Conservation (phyloP, 2,888 invertebrate genomes). For the Fabriciana adippe region DNA sequence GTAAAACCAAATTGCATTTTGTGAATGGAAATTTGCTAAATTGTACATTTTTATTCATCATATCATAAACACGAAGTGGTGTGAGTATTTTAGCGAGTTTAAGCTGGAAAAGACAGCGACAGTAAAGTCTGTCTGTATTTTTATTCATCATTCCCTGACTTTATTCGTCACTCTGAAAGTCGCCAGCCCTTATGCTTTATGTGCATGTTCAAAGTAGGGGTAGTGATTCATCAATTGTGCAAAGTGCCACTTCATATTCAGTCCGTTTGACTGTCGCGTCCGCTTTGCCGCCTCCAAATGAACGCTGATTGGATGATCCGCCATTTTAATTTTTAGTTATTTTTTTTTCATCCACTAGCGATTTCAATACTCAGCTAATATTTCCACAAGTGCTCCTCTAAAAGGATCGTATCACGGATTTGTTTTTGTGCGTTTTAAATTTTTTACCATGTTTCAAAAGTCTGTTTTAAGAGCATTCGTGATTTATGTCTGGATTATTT, state of each 20-base stretch:
- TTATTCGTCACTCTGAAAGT: neutral
- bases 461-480: neutral
- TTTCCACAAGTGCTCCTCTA: conserved; percentile 28
- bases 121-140: no score
- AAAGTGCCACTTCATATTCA: conserved; percentile 75
- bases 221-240: conserved; percentile 74
- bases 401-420: conserved; percentile 17
- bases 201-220: conserved; percentile 51
- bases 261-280: conserved; percentile 61
- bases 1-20: no score
- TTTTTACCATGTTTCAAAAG: neutral
- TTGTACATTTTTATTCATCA: neutral
- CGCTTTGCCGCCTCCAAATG: conserved; percentile 61
- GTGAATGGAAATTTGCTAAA: no score
- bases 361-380: conserved; percentile 42
- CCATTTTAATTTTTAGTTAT: conserved; percentile 48
- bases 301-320: conserved; percentile 59
- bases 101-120: no score
- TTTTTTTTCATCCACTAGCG: conserved; percentile 37
- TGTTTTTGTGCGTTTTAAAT: conserved; percentile 9
- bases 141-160: neutral
- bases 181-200: conserved; percentile 29
- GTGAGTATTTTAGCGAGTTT: no score
- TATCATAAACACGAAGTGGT: no score
- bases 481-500: neutral